Conservation (phyloP, 2,888 invertebrate species). For the Apotomis capreana region DNA sequence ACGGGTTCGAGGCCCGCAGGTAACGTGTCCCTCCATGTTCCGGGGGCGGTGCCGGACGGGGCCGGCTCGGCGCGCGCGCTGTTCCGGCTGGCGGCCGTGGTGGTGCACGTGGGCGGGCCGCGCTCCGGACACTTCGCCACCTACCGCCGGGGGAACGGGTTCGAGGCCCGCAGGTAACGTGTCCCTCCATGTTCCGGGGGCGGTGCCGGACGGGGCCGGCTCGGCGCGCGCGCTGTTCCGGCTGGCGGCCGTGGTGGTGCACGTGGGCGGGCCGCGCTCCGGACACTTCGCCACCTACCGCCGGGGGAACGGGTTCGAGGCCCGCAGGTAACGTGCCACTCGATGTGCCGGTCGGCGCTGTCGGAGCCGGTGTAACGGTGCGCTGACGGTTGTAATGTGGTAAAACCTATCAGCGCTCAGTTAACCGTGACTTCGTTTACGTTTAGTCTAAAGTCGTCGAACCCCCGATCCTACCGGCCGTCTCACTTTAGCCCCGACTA, state of each 20-base stretch:
- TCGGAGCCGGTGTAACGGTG: too few relatives aligned
- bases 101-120: constrained; percentile 95
- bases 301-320: constrained; percentile 82
- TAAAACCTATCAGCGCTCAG: too few relatives aligned
- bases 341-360: too few relatives aligned
- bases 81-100: constrained; percentile 92
- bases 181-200: background rate
- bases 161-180: constrained; percentile 76
- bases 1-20: too few relatives aligned
- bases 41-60: too few relatives aligned
- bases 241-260: constrained; percentile 90
- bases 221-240: constrained; percentile 44
- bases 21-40: too few relatives aligned
- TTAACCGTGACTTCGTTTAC: too few relatives aligned
- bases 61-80: constrained; percentile 50
- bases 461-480: background rate
- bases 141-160: constrained; percentile 90
- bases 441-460: too few relatives aligned
- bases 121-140: constrained; percentile 97
- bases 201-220: constrained; percentile 34
- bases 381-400: too few relatives aligned
- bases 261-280: too few relatives aligned
- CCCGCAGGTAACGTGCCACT: constrained; percentile 80
- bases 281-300: too few relatives aligned
- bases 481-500: background rate